phyloP scores from a whole-genome alignment of 2,888 invertebrate species.

The Glyphotaelius pellucidus region DNA sequence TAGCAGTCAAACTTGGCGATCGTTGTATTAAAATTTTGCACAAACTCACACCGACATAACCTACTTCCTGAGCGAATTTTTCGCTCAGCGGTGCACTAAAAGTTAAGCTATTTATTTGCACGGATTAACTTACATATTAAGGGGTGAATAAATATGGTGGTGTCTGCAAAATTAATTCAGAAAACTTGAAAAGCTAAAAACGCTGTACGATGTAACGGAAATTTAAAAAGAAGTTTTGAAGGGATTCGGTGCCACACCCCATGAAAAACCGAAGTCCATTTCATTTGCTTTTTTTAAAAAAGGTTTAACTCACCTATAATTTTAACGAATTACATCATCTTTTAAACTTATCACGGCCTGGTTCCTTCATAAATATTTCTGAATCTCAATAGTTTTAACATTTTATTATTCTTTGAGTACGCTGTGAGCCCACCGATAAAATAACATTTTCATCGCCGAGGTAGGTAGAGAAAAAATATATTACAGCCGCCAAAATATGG shows the following conservation, averaged over 20 bases:
- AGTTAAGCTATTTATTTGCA: neutral
- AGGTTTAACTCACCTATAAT: neutral
- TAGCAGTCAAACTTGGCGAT: too few relatives aligned
- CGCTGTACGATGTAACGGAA: neutral
- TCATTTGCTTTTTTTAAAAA: neutral
- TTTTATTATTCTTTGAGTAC: neutral
- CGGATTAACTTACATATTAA: neutral
- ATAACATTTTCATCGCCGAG: neutral
- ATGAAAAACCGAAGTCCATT: neutral
- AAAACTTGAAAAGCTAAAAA: too few relatives aligned
- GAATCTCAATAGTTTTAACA: neutral
- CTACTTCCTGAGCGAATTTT: neutral
- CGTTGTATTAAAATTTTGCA: neutral
- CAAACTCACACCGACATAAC: neutral
- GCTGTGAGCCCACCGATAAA: neutral
- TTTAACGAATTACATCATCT: neutral
- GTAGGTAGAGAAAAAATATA: neutral
- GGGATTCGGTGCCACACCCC: neutral
- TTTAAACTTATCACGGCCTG: conserved; percentile 2
- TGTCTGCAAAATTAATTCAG: neutral
- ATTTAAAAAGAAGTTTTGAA: neutral
- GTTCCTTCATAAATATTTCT: neutral
- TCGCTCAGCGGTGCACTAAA: neutral
- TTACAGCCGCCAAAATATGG: neutral
- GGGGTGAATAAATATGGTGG: neutral